Evolutionary conservation across 2,888 invertebrate genomes (phyloP).

Genomic region (Mellilla xanthometata): DNA sequence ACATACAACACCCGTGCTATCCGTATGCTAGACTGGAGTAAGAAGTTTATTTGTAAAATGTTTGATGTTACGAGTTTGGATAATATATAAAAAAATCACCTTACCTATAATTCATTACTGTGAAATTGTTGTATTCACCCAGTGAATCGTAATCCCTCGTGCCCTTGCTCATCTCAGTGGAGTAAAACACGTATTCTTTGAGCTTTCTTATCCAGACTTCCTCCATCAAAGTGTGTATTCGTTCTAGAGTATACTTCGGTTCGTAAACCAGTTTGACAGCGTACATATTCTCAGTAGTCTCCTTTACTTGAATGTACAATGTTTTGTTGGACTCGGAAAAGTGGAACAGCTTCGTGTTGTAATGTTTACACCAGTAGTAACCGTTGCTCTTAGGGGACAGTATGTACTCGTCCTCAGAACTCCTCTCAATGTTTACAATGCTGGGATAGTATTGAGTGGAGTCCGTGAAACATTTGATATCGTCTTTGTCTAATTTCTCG

Average conservation of each 20-base stretch:
- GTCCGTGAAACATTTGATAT: constrained; percentile 68
- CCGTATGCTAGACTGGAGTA: too few species aligned
- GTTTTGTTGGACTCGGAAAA: constrained; percentile 56
- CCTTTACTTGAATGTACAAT: constrained; percentile 55
- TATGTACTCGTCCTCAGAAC: constrained; percentile 39
- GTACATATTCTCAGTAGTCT: constrained; percentile 49
- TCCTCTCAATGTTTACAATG: constrained; percentile 40
- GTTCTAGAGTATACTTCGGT: constrained; percentile 32
- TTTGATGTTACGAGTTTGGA: too few species aligned
- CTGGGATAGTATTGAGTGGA: constrained; percentile 53
- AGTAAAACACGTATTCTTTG: constrained; percentile 58
- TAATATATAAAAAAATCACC: too few species aligned
- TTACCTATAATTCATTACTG: constrained; percentile 23
- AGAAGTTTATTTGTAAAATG: too few species aligned
- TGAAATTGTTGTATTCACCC: constrained; percentile 24
- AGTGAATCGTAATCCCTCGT: not conserved
- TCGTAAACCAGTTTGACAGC: constrained; percentile 54
- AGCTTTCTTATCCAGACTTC: constrained; percentile 52
- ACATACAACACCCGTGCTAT: too few species aligned
- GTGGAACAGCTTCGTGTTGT: constrained; percentile 48
- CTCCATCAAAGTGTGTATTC: constrained; percentile 28
- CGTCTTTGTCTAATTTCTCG: constrained; percentile 24
- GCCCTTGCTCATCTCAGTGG: constrained; percentile 30
- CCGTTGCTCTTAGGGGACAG: constrained; percentile 57
- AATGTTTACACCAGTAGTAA: constrained; percentile 71